Base-by-base conservation (phyloP, 2,113 vertebrate genomes). In the Platysteira castanea region DNA sequence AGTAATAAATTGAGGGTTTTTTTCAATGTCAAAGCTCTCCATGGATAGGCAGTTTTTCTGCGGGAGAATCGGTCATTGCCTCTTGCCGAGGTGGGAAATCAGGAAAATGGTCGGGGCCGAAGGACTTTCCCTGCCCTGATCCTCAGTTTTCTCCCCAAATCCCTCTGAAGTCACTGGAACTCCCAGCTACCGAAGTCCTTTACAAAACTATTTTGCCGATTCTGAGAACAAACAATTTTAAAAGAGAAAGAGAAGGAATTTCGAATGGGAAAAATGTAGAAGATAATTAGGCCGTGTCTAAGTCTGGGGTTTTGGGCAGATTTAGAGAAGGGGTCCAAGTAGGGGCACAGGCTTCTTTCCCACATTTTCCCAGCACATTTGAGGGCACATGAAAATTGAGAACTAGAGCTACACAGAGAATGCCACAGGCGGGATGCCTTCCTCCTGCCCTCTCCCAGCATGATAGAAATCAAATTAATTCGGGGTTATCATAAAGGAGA, bases 181-280 rank as follows among this genome's bases (percentile, higher is more conserved):
- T 61, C 27, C 18, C 8, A 3, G 13, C 26, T 26, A 5, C 1
- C 5, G 1, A 59, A 69, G 5, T 26, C 42, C 33, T 70, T 46
- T 10, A 52, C 17, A 21, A 56, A 70, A 47, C 28, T 54, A 6
- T 13, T 75, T 19, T 11, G 20, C 27, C 24, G 9, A 61, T 59
- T 39, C 52, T 47, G 19, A 26, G 7, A 64, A 44, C 2, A 4
- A 15, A 8, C 0, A 5, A 10, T 57, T 74, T 76, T 50, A 39
- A 28, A 9, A 56, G 9, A 78, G 41, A 42, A 42, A 70, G 4
- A 41, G 3, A 7, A 37, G 18, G 26, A 86, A 83, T 83, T 83
- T 47, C 5, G 10, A 63, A 57, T 7, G 7, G 3, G 0, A 3
- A 24, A 56, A 37, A 27, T 1, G 3, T 7, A 35, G 6, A 1